A percentile compares a stretch with the other conserved stretches of the same genome.
Conservation (phyloP, 2,888 invertebrate genomes). For the Acrobasis suavella region DNA sequence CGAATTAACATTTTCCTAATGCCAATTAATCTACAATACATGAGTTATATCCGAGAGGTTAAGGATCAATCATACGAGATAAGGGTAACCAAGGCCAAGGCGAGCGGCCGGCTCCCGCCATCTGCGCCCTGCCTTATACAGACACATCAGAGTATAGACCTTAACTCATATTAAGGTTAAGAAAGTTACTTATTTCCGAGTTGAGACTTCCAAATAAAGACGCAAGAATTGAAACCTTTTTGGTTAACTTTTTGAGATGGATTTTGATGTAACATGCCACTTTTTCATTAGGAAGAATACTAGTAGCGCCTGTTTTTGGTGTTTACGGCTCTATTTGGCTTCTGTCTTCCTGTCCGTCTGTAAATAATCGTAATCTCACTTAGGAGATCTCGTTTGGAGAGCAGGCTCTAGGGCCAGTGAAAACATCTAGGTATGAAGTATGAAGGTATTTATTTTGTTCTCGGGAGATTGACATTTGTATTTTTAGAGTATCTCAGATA, state of each 20-base stretch:
- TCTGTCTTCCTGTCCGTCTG: too few relatives aligned
- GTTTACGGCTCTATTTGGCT: too few relatives aligned
- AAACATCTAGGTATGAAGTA: too few relatives aligned
- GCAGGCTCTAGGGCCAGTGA: too few relatives aligned
- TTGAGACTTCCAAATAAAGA: conserved; percentile 3
- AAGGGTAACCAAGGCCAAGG: conserved; percentile 62
- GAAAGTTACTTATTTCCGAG: conserved; percentile 1
- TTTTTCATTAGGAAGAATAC: too few relatives aligned
- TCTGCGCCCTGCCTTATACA: conserved; percentile 55
- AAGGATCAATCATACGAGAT: conserved; percentile 34
- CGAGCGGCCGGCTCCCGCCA: conserved; percentile 47
- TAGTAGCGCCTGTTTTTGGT: too few relatives aligned
- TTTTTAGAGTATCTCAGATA: too few relatives aligned
- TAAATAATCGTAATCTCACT: too few relatives aligned
- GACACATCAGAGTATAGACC: conserved; percentile 11
- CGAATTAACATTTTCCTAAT: conserved; percentile 6
- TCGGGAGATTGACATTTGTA: too few relatives aligned
- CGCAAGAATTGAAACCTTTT: background rate
- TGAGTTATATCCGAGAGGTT: conserved; percentile 27
- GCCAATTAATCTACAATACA: conserved; percentile 10
- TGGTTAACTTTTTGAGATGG: background rate
- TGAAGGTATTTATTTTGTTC: too few relatives aligned
- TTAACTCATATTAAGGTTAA: conserved; percentile 14
- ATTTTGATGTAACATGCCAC: too few relatives aligned
- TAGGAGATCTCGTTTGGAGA: too few relatives aligned